Evolutionary conservation across 2,113 vertebrate genomes (phyloP), one percentile per base, ranked within the genome.

Genomic region (Condylura cristata): DNA sequence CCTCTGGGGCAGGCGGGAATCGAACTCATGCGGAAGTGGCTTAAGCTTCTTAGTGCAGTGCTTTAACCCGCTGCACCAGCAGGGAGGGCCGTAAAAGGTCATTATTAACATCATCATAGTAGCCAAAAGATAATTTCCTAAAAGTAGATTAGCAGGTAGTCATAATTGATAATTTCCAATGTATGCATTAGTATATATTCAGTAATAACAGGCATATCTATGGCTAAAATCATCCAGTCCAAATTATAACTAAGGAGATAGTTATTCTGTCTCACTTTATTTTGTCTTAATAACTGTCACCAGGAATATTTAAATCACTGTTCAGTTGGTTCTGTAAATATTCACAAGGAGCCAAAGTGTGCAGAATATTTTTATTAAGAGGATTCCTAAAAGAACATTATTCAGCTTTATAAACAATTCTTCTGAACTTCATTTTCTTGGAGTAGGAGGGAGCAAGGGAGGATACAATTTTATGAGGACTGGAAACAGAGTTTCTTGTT

Each of bases 151-250:
- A 97, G 95, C 28, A 82, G 60, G 16, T 86, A 97, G 91, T 95
- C 95, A 97, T 98, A 97, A 93, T 93, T 96, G 91, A 89, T 97
- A 96, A 96, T 96, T 97, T 96, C 95, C 97, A 94, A 95, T 96
- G 95, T 97, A 80, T 87, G 41, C 58, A 32, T 90, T 96, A 97
- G 89, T 95, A n/a, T 78, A 34, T 78, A 58, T 87, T 89, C 92
- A 82, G 91, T 97, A 95, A 97, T 97, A 97, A 91, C 80, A 65
- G 93, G 32, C 96, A 10, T 75, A 53, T 81, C 70, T 63, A 87
- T 93, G 96, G 92, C 75, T 68, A 37, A 79, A 80, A 83, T 90
- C 90, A 95, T 94, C 41, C 78, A 95, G 60, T 88, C 41, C 8
- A 96, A 92, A 16, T 56, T 58, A 88, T 95, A 46, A 30, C 51